Evolutionary conservation across 2,888 invertebrate genomes (phyloP).

Genomic region (Eristalis arbustorum): DNA sequence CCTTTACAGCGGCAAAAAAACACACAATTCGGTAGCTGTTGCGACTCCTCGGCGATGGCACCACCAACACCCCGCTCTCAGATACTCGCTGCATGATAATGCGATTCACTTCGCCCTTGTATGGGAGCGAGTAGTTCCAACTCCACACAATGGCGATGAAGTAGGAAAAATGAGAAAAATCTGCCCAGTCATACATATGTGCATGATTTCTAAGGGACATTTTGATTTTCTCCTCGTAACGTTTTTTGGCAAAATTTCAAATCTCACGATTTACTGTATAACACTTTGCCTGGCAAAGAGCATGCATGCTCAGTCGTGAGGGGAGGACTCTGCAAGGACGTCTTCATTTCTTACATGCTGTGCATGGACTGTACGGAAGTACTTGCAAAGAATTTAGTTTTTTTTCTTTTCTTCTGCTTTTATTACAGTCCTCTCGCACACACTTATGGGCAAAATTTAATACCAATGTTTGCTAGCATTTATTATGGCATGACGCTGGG

Average conservation of each 20-base stretch:
- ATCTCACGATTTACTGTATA: conserved; percentile 59
- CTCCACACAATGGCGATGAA: conserved; percentile 28
- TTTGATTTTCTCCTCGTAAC: conserved; percentile 28
- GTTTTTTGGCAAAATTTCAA: conserved; percentile 58
- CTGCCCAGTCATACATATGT: conserved; percentile 31
- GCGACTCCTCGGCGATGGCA: not conserved
- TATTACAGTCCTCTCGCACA: not conserved
- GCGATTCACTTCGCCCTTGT: conserved; percentile 28
- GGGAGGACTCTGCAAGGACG: not conserved
- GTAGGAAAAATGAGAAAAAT: not conserved
- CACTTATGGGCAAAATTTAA: conserved; percentile 9
- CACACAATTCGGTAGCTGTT: not conserved
- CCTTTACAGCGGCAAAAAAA: conserved; percentile 31
- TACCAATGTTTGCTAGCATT: not conserved
- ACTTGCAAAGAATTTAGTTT: not conserved
- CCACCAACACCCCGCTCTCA: not conserved
- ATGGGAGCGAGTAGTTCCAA: conserved; percentile 4
- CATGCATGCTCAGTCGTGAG: not conserved
- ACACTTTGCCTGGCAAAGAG: conserved; percentile 33
- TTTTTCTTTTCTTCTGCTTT: not conserved
- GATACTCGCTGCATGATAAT: conserved; percentile 64
- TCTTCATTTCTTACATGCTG: conserved; percentile 24
- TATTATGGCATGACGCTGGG: not conserved
- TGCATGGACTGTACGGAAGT: not conserved
- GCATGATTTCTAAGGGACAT: conserved; percentile 49